Base-by-base conservation (phyloP, 2,797 vertebrate genomes). In the Phaenicophaeus curvirostris region DNA sequence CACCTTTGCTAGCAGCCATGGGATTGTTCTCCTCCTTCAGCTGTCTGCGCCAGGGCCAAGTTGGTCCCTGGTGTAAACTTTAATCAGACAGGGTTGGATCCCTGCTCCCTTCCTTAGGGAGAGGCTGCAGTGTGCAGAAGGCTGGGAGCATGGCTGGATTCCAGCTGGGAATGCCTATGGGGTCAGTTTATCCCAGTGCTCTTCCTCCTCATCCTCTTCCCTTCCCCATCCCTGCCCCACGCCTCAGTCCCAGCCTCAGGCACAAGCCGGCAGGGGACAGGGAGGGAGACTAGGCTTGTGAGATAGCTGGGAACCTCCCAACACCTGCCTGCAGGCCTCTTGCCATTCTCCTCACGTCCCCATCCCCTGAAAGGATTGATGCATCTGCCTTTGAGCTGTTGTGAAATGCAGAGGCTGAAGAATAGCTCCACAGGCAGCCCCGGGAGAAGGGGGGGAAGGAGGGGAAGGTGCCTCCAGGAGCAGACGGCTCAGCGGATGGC, bases 341-440 rank as follows among this genome's bases (percentile, higher is more conserved):
- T 93, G 87, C 81, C 90, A 97, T 97, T 97, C 96, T 80, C 72
- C 95, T 97, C 97, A 97, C 95, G 91, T 97, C 75, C 53, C 69
- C 72, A 87, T 96, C 42, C 94, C 95, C 93, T 96, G 95, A 97
- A 96, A 97, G 96, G 97, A 97, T 95, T 96, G 97, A 97, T 94
- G 95, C 96, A 95, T 97, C 97, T 97, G 97, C 96, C 96, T 97
- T 95, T 84, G 96, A 96, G 96, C 89, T 96, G 95, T 94, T 96
- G 94, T 88, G 95, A 96, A 94, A 95, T 74, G 95, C 96, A 95
- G 93, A 91, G 92, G 87, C 95, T 96, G 96, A 97, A 96, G 94
- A 97, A 96, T 94, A 76, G 72, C 96, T 96, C 95, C 94, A 93
- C 94, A 96, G 95, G 91, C 95, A 96, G 91, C 88, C 96, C 94